Evolutionary conservation across 1,140 invertebrate genomes (phyloP), one percentile per base, ranked within the genome.

Genomic region (Papilio polytes): DNA sequence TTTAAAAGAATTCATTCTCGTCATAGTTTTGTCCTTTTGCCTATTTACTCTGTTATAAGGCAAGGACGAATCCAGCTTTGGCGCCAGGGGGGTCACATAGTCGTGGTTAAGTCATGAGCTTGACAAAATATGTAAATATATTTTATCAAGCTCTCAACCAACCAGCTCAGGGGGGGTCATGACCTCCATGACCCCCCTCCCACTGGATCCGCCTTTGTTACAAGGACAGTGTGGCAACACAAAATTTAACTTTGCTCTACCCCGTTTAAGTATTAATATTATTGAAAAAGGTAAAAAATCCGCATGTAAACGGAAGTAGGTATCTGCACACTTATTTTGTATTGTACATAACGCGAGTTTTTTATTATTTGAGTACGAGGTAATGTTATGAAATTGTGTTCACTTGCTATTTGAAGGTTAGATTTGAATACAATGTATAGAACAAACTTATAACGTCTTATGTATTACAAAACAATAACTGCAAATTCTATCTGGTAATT

Each of bases 321-420:
- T 56, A 15, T 12, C 56, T 59, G 56, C 56, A 9, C 3, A 59
- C 20, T 59, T 9, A 63, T 22, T 63, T 10, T 20, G 20, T 18
- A 6, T 8, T 20, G n/a, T 56, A 20, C 18, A 63, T 63, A 53
- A 20, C 1, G 18, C n/a, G 48, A 51, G 48, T 51, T 7, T 59
- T 59, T 22, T 26, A 26, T 8, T 48, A 22, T 63, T 63, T 13
- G 53, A 56, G 53, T 56, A 26, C 59, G 59, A 63, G 22, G 59
- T 63, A 63, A 26, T 26, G 22, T 26, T 63, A n/a, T 63, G 59
- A 26, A 63, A 63, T 63, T 63, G 2, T 26, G 59, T 63, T 63
- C 59, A 26, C 22, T 63, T 63, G 22, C 22, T 63, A 63, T 10
- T 26, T 63, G 59, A 63, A 63, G 59, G 59, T 63, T 63, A 63